Evolutionary conservation across 2,888 invertebrate species (phyloP), one percentile per base, ranked within the genome.

Genomic region (Bedellia somnulentella): DNA sequence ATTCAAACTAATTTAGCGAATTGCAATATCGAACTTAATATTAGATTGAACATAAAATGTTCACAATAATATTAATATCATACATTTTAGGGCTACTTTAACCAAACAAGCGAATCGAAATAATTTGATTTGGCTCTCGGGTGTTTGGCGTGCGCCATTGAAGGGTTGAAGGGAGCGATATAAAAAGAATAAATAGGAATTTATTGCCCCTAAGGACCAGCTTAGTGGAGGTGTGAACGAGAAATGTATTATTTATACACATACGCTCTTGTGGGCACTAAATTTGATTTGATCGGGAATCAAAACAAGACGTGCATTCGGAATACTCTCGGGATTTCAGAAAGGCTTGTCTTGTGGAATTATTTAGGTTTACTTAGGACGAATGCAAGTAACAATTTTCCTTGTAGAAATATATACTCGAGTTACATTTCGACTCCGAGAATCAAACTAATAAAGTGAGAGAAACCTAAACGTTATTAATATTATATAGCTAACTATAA

Each of bases 111-210:
- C 26, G 6, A n/a, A 30, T 32, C 22, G 6, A 36, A 41, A 66
- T 62, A 60, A 68, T 70, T 60, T 54, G 62, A 57, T 53, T 62
- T 60, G 63, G 59, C 61, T 59, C 55, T 50, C 53, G 43, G 49
- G 56, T 47, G 43, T 70, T 70, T 48, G 70, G 71, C 67, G 64
- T 63, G 39, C 31, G 43, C 42, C 55, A 58, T 55, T 70, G 70
- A 61, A 55, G 47, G 38, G 29, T 14, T 18, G 8, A 23, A n/a
- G 27, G 29, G 28, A 14, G 45, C 49, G 47, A 57, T 62, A 63
- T 67, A 68, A 66, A 70, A 70, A 70, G 68, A 71, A 68, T 68
- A 75, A 73, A 73, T 68, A 71, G 61, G 70, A 71, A 75, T 75
- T 75, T 75, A 75, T 75, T 67, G 67, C 64, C 57, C 75, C 73